phyloP scores from a whole-genome alignment of 2,888 invertebrate genomes.

The Harpalus rufipes region DNA sequence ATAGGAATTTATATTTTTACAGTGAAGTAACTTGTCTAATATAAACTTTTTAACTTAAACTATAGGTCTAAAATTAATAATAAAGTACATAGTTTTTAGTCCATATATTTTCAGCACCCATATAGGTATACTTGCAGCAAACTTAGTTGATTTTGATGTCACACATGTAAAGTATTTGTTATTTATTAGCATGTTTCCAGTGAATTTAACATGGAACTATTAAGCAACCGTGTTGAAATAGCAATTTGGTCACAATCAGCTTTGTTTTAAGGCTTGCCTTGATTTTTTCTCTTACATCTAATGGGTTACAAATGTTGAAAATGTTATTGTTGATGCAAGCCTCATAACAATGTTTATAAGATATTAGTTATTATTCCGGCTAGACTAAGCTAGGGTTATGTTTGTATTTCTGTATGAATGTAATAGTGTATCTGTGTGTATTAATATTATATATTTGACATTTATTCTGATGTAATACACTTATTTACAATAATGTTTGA shows the following conservation, averaged over 20 bases:
- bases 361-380: not conserved
- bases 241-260: constrained; percentile 49
- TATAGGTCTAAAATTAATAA: no score
- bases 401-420: constrained; percentile 43
- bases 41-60: no score
- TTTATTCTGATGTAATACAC: constrained; percentile 60
- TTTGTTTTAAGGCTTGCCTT: constrained; percentile 45
- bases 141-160: not conserved
- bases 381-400: constrained; percentile 19
- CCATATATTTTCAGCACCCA: no score
- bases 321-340: constrained; percentile 36
- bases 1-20: no score
- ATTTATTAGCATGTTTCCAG: not conserved
- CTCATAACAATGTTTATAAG: constrained; percentile 10
- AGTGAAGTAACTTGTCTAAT: no score
- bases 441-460: constrained; percentile 59
- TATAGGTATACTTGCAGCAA: no score
- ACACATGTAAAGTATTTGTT: not conserved
- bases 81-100: no score
- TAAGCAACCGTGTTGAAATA: constrained; percentile 5
- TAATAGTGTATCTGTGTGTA: not conserved
- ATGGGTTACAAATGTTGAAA: constrained; percentile 32
- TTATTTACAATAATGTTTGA: constrained; percentile 61
- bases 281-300: constrained; percentile 3
- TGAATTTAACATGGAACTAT: constrained; percentile 1